Base-by-base conservation (phyloP, 2,888 invertebrate genomes). In the Polymixis lichenea region DNA sequence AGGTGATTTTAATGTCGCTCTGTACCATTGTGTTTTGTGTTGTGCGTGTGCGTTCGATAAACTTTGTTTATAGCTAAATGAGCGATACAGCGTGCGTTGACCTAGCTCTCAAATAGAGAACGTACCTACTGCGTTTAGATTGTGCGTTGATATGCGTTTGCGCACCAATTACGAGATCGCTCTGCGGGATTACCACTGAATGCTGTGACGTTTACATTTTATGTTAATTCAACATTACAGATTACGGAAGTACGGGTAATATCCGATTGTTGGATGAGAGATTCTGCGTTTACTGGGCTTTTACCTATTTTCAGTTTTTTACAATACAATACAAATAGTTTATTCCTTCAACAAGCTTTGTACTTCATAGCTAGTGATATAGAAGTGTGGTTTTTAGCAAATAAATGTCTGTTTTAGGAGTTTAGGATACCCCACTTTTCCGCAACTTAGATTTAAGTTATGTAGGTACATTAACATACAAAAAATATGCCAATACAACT, bases 31-130 rank as follows among this genome's bases (percentile, higher is more conserved):
- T 95, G 90, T 93, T 89, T 95, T 94, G 95, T 95, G 90, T 93
- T 89, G 89, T 90, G 90, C 90, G 88, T 85, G 88, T 92, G 90
- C 94, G 95, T 95, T 94, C 95, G 95, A 95, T 96, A 96, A 95
- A 95, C 95, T 94, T 95, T 95, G 95, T 95, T 95, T 95, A 94
- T 94, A 92, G 94, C 94, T 93, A 95, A 95, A 95, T 94, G 95
- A 94, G 94, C 95, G 95, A 94, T 95, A 95, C 92, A 88, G 88
- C 88, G 95, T 92, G 88, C 94, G 89, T 93, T 93, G 94, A 95
- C 94, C 94, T 87, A 89, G 87, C 90, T 89, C 92, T 93, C 91
- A 92, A 93, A 94, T 92, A 92, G 93, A 92, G 91, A 91, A 92
- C 90, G 92, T 90, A 51, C 66, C 66, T 28, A 28, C 88, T 90